Conservation (phyloP, 2,888 invertebrate genomes). For the Halictus ligatus region DNA sequence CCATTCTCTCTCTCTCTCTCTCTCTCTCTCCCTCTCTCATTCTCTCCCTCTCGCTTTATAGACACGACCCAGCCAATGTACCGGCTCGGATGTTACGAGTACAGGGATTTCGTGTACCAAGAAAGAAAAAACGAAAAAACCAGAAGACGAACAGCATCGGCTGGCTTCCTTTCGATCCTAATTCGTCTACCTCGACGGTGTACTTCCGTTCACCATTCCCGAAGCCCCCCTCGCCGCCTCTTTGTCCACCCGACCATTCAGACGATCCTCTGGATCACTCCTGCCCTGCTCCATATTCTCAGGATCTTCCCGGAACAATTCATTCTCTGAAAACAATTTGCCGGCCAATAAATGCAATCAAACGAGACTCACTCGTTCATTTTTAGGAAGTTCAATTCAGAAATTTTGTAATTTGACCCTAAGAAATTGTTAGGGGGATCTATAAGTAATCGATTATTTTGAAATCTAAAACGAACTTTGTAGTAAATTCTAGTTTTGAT, state of each 20-base stretch:
- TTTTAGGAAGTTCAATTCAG: not conserved
- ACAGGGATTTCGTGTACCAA: slow-evolving; percentile 74
- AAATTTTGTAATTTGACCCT: not conserved
- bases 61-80: slow-evolving; percentile 72
- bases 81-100: slow-evolving; percentile 69
- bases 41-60: slow-evolving; percentile 60
- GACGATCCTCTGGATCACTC: not conserved
- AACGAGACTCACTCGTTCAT: no score
- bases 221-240: slow-evolving; percentile 26
- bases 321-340: no score
- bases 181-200: slow-evolving; percentile 67
- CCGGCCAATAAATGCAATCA: no score
- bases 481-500: no score
- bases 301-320: no score
- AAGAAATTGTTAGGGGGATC: no score
- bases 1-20: slow-evolving; percentile 46
- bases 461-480: no score
- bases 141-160: slow-evolving; percentile 46
- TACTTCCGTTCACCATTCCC: slow-evolving; percentile 72
- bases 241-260: not conserved
- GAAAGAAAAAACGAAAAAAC: slow-evolving; percentile 56
- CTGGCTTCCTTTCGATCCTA: slow-evolving; percentile 72
- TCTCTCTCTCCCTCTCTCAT: slow-evolving; percentile 34
- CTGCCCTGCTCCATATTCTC: not conserved
- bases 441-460: no score